A percentile compares a stretch with the other conserved stretches of the same genome.
Conservation (phyloP, 2,113 vertebrate species). For the Odobenus rosmarus region DNA sequence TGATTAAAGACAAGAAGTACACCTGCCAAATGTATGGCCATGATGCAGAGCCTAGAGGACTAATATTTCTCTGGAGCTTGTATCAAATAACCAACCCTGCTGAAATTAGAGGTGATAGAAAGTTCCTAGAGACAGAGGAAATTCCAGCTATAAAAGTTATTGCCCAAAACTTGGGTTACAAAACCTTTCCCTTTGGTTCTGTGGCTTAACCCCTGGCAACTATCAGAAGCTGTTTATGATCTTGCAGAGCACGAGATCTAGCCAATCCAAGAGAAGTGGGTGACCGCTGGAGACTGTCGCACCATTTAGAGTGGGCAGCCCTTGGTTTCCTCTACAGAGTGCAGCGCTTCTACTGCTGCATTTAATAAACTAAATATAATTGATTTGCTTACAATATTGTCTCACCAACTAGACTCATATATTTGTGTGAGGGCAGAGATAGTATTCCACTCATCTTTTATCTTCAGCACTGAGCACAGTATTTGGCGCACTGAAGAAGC, state of each 20-base stretch:
- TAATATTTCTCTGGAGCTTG: neutral
- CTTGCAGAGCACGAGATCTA: neutral
- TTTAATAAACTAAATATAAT: neutral
- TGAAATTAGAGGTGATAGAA: neutral
- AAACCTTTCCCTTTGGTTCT: neutral
- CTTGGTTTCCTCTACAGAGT: neutral
- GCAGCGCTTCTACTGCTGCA: neutral
- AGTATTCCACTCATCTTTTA: neutral
- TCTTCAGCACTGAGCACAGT: neutral
- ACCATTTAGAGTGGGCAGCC: neutral
- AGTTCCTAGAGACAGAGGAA: constrained; percentile 18
- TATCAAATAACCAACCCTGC: neutral
- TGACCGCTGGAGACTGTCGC: neutral
- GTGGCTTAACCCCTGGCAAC: neutral
- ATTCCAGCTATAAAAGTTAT: neutral
- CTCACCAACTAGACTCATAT: neutral
- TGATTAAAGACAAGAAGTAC: neutral
- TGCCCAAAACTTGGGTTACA: neutral
- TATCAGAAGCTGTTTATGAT: neutral
- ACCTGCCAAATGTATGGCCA: neutral
- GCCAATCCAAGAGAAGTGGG: neutral
- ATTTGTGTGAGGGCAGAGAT: neutral
- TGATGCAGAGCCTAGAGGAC: neutral
- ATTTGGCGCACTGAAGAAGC: neutral
- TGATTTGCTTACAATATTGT: neutral